Conservation (phyloP, 2,113 vertebrate genomes). For the Callipepla californica region DNA sequence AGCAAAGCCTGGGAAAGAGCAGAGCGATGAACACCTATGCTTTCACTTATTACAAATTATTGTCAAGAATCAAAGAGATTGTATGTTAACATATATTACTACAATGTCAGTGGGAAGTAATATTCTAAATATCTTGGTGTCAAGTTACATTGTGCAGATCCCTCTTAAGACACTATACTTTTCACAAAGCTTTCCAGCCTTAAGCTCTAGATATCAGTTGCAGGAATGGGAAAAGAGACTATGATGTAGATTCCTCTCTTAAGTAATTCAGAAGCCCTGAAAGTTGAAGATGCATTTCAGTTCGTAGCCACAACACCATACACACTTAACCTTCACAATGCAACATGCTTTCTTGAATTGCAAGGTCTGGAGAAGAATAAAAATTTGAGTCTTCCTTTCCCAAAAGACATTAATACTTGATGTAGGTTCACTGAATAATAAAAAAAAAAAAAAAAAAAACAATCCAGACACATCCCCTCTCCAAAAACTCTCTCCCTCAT, state of each 20-base stretch:
- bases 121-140: background rate
- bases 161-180: background rate
- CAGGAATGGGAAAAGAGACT: background rate
- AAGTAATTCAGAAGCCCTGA: background rate
- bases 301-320: background rate
- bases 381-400: background rate
- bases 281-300: background rate
- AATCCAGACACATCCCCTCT: background rate
- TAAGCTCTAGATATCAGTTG: background rate
- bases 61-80: background rate
- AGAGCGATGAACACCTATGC: background rate
- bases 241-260: background rate
- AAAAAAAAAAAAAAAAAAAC: no score
- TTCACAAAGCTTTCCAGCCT: background rate
- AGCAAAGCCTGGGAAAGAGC: background rate
- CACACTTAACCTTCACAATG: background rate
- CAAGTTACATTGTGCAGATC: background rate
- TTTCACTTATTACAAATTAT: background rate
- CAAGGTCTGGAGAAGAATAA: background rate
- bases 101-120: background rate
- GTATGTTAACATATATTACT: background rate
- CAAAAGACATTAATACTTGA: background rate
- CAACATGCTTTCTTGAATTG: background rate
- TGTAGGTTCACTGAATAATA: no score
- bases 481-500: no score